Conservation (phyloP, 2,888 invertebrate species). For the Parnassius glacialis region DNA sequence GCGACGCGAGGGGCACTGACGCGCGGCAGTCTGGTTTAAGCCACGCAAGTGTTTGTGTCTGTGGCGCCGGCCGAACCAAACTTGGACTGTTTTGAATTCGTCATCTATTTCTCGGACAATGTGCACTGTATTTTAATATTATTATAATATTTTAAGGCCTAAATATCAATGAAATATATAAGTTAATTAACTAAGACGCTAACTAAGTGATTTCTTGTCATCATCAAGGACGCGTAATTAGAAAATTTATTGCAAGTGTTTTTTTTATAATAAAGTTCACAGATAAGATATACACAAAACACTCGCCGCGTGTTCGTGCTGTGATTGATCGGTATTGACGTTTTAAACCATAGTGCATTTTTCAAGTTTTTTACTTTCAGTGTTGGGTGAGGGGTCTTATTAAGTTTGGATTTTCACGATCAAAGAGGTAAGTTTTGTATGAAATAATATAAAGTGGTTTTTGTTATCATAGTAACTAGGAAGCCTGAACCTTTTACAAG, state of each 20-base stretch:
- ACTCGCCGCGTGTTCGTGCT: constrained; percentile 60
- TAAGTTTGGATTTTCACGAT: constrained; percentile 22
- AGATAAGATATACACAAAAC: constrained; percentile 60
- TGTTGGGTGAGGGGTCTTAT: constrained; percentile 42
- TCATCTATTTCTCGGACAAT: constrained; percentile 28
- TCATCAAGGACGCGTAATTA: constrained; percentile 46
- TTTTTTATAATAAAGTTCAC: constrained; percentile 37
- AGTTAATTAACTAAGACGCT: constrained; percentile 13
- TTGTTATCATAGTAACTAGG: no score
- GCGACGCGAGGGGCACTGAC: constrained; percentile 53
- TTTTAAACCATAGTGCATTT: constrained; percentile 43
- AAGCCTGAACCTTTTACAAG: no score
- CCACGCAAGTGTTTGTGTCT: constrained; percentile 52
- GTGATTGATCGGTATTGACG: constrained; percentile 58
- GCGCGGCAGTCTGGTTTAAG: constrained; percentile 65
- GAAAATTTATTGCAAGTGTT: constrained; percentile 44
- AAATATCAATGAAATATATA: constrained; percentile 35
- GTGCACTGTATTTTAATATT: constrained; percentile 30
- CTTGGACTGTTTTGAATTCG: constrained; percentile 34
- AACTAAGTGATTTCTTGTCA: constrained; percentile 30
- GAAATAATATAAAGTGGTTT: no score
- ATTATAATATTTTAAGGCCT: constrained; percentile 30
- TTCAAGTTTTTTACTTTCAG: constrained; percentile 47
- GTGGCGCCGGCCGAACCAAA: constrained; percentile 32
- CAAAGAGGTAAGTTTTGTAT: constrained; percentile 16